Percentiles rank a stretch among this genome's conserved stretches.
Conservation (phyloP, 1,140 invertebrate genomes). For the Zaprionus davidi region DNA sequence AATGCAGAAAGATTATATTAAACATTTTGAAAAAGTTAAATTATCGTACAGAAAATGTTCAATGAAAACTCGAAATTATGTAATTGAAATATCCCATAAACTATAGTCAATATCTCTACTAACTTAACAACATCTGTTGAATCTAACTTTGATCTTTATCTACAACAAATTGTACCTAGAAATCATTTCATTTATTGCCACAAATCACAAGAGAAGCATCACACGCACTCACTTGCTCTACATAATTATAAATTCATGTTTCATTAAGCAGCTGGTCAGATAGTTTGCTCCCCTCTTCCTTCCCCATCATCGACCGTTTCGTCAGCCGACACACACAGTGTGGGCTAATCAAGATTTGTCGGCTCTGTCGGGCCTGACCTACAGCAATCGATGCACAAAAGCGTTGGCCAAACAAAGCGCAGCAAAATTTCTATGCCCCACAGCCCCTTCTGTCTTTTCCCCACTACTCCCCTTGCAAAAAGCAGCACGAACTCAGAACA, state of each 20-base stretch:
- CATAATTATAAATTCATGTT: conserved; percentile 6
- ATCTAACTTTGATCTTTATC: background rate
- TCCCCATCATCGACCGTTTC: too few relatives aligned
- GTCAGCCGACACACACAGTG: background rate
- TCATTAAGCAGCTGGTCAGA: background rate
- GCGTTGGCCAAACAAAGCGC: background rate
- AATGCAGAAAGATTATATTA: too few relatives aligned
- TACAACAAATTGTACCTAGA: background rate
- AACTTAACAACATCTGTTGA: too few relatives aligned
- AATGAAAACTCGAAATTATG: too few relatives aligned
- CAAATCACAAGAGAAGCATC: background rate
- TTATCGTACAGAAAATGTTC: too few relatives aligned
- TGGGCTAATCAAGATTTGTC: conserved; percentile 5
- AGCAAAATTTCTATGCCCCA: background rate
- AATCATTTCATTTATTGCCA: background rate
- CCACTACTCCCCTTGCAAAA: background rate
- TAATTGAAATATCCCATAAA: too few relatives aligned
- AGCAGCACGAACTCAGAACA: conserved; percentile 1
- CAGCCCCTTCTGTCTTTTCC: background rate
- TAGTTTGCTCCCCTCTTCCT: background rate
- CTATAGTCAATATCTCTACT: too few relatives aligned
- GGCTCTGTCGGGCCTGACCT: background rate
- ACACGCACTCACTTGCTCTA: background rate
- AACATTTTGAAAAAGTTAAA: too few relatives aligned
- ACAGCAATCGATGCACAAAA: conserved; percentile 4